Conservation (phyloP, 2,888 invertebrate genomes). For the Thumatha senex region DNA sequence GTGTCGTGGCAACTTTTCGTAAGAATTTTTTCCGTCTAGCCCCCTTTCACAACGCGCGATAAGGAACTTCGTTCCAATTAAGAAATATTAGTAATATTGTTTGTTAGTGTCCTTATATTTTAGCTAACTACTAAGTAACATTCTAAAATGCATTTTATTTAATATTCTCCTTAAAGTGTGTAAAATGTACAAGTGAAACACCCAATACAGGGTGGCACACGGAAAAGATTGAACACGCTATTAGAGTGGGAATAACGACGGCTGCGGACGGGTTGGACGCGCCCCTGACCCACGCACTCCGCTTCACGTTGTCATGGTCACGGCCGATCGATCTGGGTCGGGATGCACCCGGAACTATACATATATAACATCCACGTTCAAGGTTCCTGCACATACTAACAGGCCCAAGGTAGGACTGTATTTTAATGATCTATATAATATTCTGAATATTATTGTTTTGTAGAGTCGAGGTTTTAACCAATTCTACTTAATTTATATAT, state of each 20-base stretch:
- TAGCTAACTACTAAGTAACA: too few relatives aligned
- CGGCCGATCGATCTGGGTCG: conserved; percentile 69
- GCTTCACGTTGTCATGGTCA: conserved; percentile 73
- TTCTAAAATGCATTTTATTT: too few relatives aligned
- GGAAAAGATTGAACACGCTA: neutral
- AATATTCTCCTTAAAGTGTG: too few relatives aligned
- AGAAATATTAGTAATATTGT: too few relatives aligned
- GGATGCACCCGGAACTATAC: conserved; percentile 65
- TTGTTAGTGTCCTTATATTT: too few relatives aligned
- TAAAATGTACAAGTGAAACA: too few relatives aligned
- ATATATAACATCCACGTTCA: conserved; percentile 40
- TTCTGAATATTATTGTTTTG: neutral
- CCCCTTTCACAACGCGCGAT: too few relatives aligned
- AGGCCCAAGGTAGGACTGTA: conserved; percentile 18
- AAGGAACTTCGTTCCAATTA: too few relatives aligned
- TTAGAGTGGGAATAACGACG: neutral
- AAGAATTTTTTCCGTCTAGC: too few relatives aligned
- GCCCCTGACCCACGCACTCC: conserved; percentile 74
- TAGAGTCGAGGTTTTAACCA: neutral
- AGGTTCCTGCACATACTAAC: conserved; percentile 32
- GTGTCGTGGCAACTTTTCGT: too few relatives aligned
- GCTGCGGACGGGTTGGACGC: conserved; percentile 33
- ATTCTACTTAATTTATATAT: too few relatives aligned
- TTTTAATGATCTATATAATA: neutral
- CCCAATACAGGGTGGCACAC: too few relatives aligned